Base-by-base conservation (phyloP, 2,113 vertebrate species). In the Hoplias malabaricus region DNA sequence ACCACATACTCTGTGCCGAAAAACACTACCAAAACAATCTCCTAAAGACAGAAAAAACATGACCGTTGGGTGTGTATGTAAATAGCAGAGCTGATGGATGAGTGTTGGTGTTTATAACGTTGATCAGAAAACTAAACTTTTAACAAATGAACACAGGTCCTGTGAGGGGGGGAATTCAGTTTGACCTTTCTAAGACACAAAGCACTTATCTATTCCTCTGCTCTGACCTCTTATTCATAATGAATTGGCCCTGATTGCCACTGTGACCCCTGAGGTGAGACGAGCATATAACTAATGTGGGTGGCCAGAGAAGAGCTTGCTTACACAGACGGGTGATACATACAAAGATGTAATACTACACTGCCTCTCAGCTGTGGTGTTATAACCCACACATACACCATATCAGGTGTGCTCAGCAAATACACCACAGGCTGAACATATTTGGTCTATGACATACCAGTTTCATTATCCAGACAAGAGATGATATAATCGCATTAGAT, bases 1-100 rank as follows among this genome's bases (percentile, higher is more conserved):
- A 96, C 93, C 83, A 93, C 82, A 57, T 96, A 96, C 87, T 97
- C 96, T 0, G 91, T 91, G 72, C 95, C 95, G 85, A 96, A 96
- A 88, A 96, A 96, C 78, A 96, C 89, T 83, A 97, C 95, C 90
- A 96, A 88, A 62, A 96, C 94, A 61, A 96, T 96, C 88, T 96
- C 95, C 96, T 96, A 89, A 63, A 81, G 84, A 75, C 57, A 38
- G 2, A 42, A 23, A 25, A 74, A 69, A 85, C 25, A 50, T 69
- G 40, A 53, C 36, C 9, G 31, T 40, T 69, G 38, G 27, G 1
- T 25, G 40, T 9, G 31, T 65, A 68, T 69, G 48, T 73, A 14
- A 29, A 29, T 33, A 48, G 29, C 27, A 34, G 7, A 9, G 1
- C 36, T 43, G 31, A 31, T 4, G 46, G 33, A 61, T 57, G 43